Percentiles rank a stretch among this genome's conserved stretches.
Evolutionary conservation across 2,888 invertebrate species (phyloP).

Genomic region (Atrina japonica): DNA sequence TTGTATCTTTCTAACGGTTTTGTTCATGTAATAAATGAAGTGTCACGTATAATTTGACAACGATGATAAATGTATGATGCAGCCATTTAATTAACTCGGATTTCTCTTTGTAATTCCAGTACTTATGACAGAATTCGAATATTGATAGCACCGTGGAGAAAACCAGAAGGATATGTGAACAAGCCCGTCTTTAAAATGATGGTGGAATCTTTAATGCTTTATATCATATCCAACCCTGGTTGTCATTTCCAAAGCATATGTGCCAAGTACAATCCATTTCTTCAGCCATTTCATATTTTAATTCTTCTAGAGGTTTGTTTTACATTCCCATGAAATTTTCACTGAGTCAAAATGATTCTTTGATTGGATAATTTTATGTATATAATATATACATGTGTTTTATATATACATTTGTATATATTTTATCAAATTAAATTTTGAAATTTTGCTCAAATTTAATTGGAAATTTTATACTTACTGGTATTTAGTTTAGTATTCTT

Average conservation of each 20-base stretch:
- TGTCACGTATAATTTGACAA: neutral
- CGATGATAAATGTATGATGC: no score
- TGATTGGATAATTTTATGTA: neutral
- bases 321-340: no score
- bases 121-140: conserved; percentile 71
- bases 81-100: no score
- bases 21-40: no score
- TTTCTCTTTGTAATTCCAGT: conserved; percentile 46
- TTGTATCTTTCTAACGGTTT: no score
- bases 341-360: no score
- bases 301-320: conserved; percentile 84
- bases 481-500: no score
- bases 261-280: conserved; percentile 84
- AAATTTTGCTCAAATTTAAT: no score
- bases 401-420: neutral
- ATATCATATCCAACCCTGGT: conserved; percentile 85
- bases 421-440: no score
- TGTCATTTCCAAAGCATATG: conserved; percentile 83
- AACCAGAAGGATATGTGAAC: conserved; percentile 88
- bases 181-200: conserved; percentile 86
- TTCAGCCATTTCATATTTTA: conserved; percentile 86
- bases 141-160: conserved; percentile 86
- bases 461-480: no score
- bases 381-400: neutral
- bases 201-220: conserved; percentile 86